Conservation (phyloP, 2,797 vertebrate genomes). For the Scomberomorus guttatus region DNA sequence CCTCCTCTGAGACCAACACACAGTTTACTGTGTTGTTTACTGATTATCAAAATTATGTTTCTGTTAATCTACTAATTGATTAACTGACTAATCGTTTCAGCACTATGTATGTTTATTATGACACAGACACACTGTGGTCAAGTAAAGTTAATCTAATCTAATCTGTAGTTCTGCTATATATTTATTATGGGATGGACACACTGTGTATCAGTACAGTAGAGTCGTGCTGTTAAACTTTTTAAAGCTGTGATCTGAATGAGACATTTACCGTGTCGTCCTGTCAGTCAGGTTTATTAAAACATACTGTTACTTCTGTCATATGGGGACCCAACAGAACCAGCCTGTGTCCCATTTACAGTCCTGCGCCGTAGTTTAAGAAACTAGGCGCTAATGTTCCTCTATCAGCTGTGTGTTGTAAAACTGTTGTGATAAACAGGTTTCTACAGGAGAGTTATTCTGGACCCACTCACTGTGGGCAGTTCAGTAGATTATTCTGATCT, state of each 20-base stretch:
- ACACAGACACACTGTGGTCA: background rate
- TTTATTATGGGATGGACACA: conserved; percentile 10
- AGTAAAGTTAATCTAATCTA: background rate
- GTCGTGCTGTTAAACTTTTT: background rate
- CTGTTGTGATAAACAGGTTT: background rate
- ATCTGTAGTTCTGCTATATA: background rate
- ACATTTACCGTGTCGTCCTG: background rate
- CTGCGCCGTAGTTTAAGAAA: conserved; percentile 2
- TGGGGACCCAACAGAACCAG: conserved; percentile 12
- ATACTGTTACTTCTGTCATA: conserved; percentile 15
- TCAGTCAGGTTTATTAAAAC: conserved; percentile 18
- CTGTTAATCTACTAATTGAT: background rate
- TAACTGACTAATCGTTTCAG: background rate
- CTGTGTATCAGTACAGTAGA: background rate
- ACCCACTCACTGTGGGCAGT: background rate
- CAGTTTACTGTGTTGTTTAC: no score
- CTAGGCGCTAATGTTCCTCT: background rate
- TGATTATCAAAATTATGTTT: background rate
- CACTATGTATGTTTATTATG: background rate
- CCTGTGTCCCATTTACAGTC: conserved; percentile 12
- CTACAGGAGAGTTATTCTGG: background rate
- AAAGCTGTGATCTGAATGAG: conserved; percentile 5
- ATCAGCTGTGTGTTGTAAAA: background rate
- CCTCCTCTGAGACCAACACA: no score
- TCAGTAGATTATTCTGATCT: conserved; percentile 9